A percentile compares a stretch with the other conserved stretches of the same genome.
Conservation (phyloP, 2,888 invertebrate genomes). For the Melanostoma mellinum region DNA sequence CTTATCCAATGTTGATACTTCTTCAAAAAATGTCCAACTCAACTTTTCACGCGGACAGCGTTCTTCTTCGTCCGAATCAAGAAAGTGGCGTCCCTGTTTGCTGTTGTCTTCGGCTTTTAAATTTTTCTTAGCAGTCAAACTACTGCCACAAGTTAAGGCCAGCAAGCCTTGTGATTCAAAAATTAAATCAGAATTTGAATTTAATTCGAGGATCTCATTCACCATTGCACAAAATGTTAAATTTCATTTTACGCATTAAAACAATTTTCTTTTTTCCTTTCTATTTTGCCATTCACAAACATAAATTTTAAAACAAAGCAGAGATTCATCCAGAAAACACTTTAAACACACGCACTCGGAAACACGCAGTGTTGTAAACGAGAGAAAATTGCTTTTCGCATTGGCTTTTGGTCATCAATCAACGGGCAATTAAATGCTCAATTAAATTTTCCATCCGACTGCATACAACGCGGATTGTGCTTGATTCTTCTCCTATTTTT, state of each 20-base stretch:
- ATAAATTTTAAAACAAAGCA: constrained; percentile 32
- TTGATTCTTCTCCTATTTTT: constrained; percentile 15
- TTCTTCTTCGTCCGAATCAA: constrained; percentile 37
- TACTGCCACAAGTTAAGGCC: constrained; percentile 45
- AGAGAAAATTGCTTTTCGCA: constrained; percentile 58
- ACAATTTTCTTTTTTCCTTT: constrained; percentile 29
- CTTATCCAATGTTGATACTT: constrained; percentile 76
- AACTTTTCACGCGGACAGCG: constrained; percentile 73
- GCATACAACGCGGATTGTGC: constrained; percentile 61
- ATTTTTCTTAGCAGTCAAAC: constrained; percentile 35
- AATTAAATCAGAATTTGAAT: constrained; percentile 75
- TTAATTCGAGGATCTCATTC: constrained; percentile 75
- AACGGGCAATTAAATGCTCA: constrained; percentile 71
- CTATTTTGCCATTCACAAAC: constrained; percentile 40
- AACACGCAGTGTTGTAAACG: constrained; percentile 39
- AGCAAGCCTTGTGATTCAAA: constrained; percentile 71
- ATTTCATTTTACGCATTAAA: constrained; percentile 61
- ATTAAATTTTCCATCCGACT: constrained; percentile 77
- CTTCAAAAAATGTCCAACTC: constrained; percentile 78
- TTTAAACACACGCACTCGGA: constrained; percentile 29
- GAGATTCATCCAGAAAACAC: constrained; percentile 34
- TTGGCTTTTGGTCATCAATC: constrained; percentile 62
- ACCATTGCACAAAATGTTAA: constrained; percentile 75
- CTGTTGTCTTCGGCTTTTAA: constrained; percentile 28
- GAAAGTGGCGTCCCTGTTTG: constrained; percentile 42